Conservation (phyloP, 2,888 invertebrate species). For the Bellardia bayeri region DNA sequence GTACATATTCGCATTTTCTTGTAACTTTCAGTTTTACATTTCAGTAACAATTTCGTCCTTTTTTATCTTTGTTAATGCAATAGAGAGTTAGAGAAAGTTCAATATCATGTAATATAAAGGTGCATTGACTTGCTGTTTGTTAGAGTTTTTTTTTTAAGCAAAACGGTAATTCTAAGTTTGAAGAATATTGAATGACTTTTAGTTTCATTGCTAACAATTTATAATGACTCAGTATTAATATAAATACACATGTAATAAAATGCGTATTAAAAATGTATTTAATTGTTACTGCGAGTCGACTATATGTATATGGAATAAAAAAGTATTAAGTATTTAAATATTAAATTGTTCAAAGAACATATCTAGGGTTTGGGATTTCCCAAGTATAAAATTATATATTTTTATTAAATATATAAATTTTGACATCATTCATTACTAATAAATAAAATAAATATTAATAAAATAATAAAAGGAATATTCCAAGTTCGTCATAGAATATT, state of each 20-base stretch:
- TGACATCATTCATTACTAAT: too few species aligned
- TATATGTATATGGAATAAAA: too few species aligned
- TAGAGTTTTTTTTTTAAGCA: neutral
- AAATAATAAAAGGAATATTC: too few species aligned
- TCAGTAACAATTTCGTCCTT: conserved; percentile 48
- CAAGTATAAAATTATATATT: too few species aligned
- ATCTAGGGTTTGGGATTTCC: too few species aligned
- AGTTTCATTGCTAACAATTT: neutral
- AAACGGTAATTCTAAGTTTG: neutral
- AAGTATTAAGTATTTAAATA: too few species aligned
- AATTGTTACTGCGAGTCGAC: neutral
- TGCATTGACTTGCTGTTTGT: conserved; percentile 56
- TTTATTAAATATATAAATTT: too few species aligned
- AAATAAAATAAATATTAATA: too few species aligned
- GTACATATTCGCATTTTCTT: neutral
- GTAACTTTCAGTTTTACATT: conserved; percentile 45
- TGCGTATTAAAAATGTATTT: neutral
- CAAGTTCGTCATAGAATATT: too few species aligned
- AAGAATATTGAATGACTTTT: conserved; percentile 40
- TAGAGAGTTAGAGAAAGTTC: conserved; percentile 67
- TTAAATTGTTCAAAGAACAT: too few species aligned
- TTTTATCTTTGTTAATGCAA: conserved; percentile 9
- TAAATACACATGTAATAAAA: neutral
- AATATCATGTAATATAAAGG: conserved; percentile 57
- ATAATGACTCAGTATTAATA: neutral